These are phyloP conservation scores for Gnathonemus longibarbis DNA, from an alignment of 2,113 vertebrate species.

Conservation along the genomic window DNA sequence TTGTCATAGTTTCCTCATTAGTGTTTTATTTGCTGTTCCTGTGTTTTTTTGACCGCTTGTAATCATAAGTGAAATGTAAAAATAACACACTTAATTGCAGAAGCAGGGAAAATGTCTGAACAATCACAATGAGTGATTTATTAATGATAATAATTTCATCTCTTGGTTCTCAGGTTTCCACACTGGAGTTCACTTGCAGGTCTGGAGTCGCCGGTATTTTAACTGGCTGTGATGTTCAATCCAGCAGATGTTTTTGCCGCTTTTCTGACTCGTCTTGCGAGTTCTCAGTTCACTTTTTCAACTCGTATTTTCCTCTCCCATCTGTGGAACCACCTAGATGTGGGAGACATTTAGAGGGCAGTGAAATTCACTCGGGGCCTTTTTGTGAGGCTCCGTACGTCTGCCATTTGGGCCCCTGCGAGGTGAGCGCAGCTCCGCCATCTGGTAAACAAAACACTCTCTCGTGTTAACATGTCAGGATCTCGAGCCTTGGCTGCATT, in stretches of 20 bases:
- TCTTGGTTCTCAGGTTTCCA: not conserved
- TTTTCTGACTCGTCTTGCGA: not conserved
- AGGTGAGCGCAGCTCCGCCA: not conserved
- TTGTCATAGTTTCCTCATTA: not conserved
- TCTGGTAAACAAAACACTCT: not conserved
- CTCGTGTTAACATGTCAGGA: not conserved
- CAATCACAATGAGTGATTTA: not conserved
- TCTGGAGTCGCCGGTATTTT: not conserved
- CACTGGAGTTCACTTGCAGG: not conserved
- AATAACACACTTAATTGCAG: not conserved
- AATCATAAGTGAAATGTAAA: not conserved
- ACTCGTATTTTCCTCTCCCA: not conserved
- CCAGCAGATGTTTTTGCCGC: not conserved
- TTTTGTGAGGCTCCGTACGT: not conserved
- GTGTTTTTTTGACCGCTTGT: not conserved
- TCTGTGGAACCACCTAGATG: not conserved
- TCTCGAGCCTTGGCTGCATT: not conserved
- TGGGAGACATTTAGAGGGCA: not conserved
- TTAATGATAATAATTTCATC: slow-evolving; percentile 3
- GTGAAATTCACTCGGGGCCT: not conserved
- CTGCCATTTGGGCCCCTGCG: not conserved
- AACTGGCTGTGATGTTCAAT: not conserved
- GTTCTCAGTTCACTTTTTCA: not conserved
- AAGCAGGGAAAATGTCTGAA: not conserved
- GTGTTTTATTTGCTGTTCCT: not conserved